Evolutionary conservation across 2,797 vertebrate genomes (phyloP).

Genomic region (Mormyrops boulengeri): DNA sequence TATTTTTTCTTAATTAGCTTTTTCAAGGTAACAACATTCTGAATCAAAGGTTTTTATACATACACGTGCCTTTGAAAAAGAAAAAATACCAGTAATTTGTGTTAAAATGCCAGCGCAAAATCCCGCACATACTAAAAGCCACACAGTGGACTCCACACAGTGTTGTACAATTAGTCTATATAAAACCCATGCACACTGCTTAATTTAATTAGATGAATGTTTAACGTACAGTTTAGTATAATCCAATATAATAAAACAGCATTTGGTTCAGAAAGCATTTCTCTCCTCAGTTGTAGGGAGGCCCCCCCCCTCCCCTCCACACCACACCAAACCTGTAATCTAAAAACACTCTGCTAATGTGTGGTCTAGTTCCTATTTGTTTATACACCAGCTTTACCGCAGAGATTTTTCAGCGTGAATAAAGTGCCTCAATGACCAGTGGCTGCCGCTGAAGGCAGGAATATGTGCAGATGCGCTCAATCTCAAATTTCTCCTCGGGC

Average conservation of each 20-base stretch:
- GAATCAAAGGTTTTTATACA: neutral
- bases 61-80: neutral
- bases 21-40: neutral
- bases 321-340: neutral
- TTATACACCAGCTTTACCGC: neutral
- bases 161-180: neutral
- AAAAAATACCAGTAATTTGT: neutral
- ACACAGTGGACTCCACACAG: neutral
- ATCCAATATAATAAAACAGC: neutral
- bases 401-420: neutral
- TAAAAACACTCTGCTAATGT: conserved; percentile 15
- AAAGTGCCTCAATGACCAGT: neutral
- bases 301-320: neutral
- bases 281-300: conserved; percentile 6
- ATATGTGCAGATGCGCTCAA: conserved; percentile 4
- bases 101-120: neutral
- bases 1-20: neutral
- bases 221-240: neutral
- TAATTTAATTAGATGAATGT: conserved; percentile 2
- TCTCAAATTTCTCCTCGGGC: neutral
- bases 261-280: neutral
- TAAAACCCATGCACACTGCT: neutral
- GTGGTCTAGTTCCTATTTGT: conserved; percentile 19
- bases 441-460: neutral
- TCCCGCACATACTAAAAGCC: neutral